Percentiles rank a stretch among this genome's conserved stretches.
These are phyloP conservation scores for Deilephila porcellus DNA, from an alignment of 2,888 invertebrate species.

Conservation along the genomic window DNA sequence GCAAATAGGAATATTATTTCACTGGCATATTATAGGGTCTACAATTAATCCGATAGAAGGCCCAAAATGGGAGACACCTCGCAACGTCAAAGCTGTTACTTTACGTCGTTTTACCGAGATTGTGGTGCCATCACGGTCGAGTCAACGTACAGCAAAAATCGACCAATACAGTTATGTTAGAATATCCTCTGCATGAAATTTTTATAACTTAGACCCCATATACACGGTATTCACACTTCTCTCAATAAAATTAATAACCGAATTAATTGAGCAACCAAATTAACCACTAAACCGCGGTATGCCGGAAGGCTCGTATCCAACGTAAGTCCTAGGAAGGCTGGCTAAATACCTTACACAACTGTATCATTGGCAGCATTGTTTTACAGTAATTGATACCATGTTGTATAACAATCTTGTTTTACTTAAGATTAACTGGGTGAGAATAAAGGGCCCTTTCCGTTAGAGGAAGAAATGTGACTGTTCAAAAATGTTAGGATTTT, in stretches of 20 bases:
- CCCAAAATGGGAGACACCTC: too few species aligned
- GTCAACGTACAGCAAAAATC: too few species aligned
- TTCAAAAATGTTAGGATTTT: not conserved
- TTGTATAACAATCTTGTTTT: slow-evolving; percentile 39
- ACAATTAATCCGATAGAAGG: too few species aligned
- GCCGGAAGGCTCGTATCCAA: slow-evolving; percentile 11
- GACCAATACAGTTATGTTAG: too few species aligned
- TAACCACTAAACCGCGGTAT: slow-evolving; percentile 10
- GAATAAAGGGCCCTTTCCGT: not conserved
- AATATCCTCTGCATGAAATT: too few species aligned
- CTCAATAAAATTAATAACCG: not conserved
- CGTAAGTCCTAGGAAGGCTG: slow-evolving; percentile 5
- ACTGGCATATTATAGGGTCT: too few species aligned
- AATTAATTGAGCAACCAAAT: not conserved
- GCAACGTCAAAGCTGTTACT: too few species aligned
- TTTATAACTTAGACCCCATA: too few species aligned
- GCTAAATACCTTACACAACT: slow-evolving; percentile 19
- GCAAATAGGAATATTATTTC: not conserved
- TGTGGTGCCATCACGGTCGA: too few species aligned
- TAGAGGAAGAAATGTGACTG: not conserved
- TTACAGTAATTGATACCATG: slow-evolving; percentile 32
- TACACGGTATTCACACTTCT: too few species aligned
- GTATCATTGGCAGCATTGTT: slow-evolving; percentile 39
- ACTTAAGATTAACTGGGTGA: not conserved
- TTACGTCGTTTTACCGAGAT: too few species aligned